Evolutionary conservation across 2,888 invertebrate species (phyloP), one percentile per base, ranked within the genome.

Genomic region (Xestia ashworthii): DNA sequence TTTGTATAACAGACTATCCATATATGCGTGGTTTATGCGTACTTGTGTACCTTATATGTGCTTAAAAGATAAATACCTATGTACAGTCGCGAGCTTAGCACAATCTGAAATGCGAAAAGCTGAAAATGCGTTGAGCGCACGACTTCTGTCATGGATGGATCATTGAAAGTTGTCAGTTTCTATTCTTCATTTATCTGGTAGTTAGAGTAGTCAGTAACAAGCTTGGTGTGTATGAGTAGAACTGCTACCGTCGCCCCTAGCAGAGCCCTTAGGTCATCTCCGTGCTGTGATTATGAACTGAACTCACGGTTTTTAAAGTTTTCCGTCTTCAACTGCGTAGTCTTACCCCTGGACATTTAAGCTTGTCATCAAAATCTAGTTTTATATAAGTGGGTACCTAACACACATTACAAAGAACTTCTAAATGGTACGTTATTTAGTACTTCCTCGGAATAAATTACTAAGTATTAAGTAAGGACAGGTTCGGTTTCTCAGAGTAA

Each of bases 361-460:
- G 19, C 48, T 67, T 11, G 3, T 25, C 32, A 32, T 67, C 3
- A 5, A 67, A 67, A 67, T 19, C 48, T 32, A 67, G 14, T 12
- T n/a, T n/a, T n/a, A n/a, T n/a, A n/a, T n/a, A n/a, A n/a, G n/a
- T n/a, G n/a, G n/a, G n/a, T n/a, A n/a, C n/a, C n/a, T n/a, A n/a
- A n/a, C 44, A 16, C 22, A 69, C 50, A 32, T 46, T 77, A 81
- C 74, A 74, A 66, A 64, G 74, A 77, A 85, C 25, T 44, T 64
- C 50, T 58, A 72, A 74, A 72, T 60, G 48, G 50, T 64, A 48
- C 25, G 68, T 71, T 77, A 83, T 72, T 83, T 67, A 77, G 53
- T 67, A 72, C 62, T 82, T 83, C 70, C 12, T 60, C 14, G 85
- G 67, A 82, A 67, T 83, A 83, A 85, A 83, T 85, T 66, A 83